Conservation (phyloP, 2,888 invertebrate species). For the Drosophila anomelani region DNA sequence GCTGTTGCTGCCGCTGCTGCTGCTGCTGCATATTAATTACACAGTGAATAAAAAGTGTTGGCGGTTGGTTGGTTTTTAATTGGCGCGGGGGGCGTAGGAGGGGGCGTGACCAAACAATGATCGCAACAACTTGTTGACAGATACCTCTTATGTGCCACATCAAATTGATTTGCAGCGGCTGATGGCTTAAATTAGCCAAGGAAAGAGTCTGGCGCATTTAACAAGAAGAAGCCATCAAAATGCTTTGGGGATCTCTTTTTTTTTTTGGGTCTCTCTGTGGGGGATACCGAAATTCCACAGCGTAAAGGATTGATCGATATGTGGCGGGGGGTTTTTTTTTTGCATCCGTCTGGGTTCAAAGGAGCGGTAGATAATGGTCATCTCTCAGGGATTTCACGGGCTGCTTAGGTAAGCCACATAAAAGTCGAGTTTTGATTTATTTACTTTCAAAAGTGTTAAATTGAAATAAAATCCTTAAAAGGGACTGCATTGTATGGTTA, state of each 20-base stretch:
- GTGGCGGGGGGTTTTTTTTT: not conserved
- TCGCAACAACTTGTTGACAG: slow-evolving; percentile 71
- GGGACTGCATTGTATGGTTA: not conserved
- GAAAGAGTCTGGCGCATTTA: slow-evolving; percentile 30
- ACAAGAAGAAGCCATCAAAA: slow-evolving; percentile 42
- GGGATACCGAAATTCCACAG: slow-evolving; percentile 17
- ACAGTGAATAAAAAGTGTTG: slow-evolving; percentile 31
- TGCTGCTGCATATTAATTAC: slow-evolving; percentile 67
- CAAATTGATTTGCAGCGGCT: slow-evolving; percentile 65
- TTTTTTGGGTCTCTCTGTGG: slow-evolving; percentile 22
- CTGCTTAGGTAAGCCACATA: not conserved
- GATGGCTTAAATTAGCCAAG: slow-evolving; percentile 48
- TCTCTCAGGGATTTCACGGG: slow-evolving; percentile 7
- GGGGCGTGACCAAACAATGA: slow-evolving; percentile 77
- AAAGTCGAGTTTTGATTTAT: slow-evolving; percentile 23
- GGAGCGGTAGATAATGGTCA: slow-evolving; percentile 11
- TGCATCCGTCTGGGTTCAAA: not conserved
- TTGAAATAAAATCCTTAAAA: not conserved
- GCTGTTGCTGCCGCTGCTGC: slow-evolving; percentile 42
- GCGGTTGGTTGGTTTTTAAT: slow-evolving; percentile 62
- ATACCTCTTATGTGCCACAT: slow-evolving; percentile 57
- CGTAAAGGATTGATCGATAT: slow-evolving; percentile 26
- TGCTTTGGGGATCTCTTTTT: slow-evolving; percentile 11
- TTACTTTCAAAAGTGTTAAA: slow-evolving; percentile 7
- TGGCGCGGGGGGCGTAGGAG: slow-evolving; percentile 47